Base-by-base conservation (phyloP, 2,797 vertebrate species). In the Ciconia nigra region DNA sequence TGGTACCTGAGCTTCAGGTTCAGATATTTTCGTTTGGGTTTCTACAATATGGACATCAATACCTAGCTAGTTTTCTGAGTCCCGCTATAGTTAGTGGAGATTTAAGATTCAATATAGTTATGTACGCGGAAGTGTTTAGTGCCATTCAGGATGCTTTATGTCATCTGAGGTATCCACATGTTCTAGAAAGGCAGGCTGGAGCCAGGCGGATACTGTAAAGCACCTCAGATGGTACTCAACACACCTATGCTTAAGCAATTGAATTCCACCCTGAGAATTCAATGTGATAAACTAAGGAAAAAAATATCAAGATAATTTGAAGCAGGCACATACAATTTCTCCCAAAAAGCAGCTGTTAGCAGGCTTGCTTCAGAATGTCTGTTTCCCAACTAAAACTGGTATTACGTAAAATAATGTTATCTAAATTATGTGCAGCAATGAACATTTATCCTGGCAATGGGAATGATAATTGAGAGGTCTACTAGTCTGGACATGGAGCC, bases 241-340 rank as follows among this genome's bases (percentile, higher is more conserved):
- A 77, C 82, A 70, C n/a, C 63, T 90, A 21, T 54, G 66, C 72
- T 87, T 66, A 12, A 91, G 65, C 28, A 66, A 47, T 25, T 41
- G 63, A 80, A 95, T 94, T 92, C 90, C 93, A 90, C 51, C 25
- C 47, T 17, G 35, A 54, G 86, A 87, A 82, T 87, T 93, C 80
- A 84, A 46, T 15, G 66, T 72, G 81, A 93, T 89, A 84, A 95
- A 89, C 28, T 19, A 24, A 31, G 33, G 29, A 0, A 4, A 15
- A n/a, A 39, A n/a, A 52, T 39, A 37, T 39, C 13, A 54, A 19
- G 62, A 52, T 42, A 28, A 67, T 82, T 84, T 92, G 69, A 80
- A 92, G 59, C 47, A 89, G 74, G 41, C 5, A 1, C 1, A 21
- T 41, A 16, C 2, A 41, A 9, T 73, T 93, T 87, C 20, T 91